Conservation (phyloP, 2,797 vertebrate genomes). For the Chloroceryle inda region DNA sequence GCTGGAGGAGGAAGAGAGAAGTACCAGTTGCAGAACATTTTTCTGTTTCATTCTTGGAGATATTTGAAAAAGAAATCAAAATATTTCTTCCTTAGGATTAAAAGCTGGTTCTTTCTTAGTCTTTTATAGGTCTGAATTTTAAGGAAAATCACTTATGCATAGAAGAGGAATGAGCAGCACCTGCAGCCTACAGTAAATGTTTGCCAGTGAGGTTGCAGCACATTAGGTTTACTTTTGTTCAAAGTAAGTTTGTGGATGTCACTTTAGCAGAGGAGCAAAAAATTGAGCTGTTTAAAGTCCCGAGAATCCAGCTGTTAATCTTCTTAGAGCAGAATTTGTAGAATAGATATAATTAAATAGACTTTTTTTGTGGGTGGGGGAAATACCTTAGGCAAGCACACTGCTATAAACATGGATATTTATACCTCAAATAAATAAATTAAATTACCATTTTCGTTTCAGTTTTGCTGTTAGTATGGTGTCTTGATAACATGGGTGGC, state of each 20-base stretch:
- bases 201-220: background rate
- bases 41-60: background rate
- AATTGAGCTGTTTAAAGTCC: background rate
- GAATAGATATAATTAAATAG: background rate
- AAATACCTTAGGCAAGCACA: background rate
- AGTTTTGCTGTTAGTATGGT: background rate
- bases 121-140: background rate
- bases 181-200: background rate
- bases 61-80: background rate
- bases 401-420: background rate
- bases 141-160: background rate
- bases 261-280: background rate
- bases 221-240: background rate
- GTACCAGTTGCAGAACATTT: background rate
- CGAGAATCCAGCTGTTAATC: background rate
- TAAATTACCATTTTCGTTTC: background rate
- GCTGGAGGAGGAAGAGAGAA: background rate
- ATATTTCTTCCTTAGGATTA: background rate
- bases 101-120: background rate
- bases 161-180: background rate
- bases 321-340: background rate
- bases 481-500: background rate
- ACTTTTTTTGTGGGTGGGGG: background rate
- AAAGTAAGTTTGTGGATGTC: background rate
- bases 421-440: background rate